Evolutionary conservation across 2,888 invertebrate species (phyloP).

Genomic region (Sinentomon sp.): DNA sequence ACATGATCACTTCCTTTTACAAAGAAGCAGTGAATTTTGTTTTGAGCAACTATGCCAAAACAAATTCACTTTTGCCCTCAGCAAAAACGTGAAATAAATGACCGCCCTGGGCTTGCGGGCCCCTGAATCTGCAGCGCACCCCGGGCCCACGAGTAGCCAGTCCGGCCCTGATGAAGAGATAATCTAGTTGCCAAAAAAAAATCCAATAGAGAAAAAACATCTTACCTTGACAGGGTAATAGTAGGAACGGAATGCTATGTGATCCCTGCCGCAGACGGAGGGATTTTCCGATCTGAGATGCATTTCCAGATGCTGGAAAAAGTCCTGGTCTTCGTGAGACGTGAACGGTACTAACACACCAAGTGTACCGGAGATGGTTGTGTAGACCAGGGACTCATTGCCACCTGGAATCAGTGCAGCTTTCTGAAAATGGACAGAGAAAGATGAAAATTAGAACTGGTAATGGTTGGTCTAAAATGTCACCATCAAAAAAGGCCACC

Average conservation of each 20-base stretch:
- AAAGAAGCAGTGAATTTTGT: no score
- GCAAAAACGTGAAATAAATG: no score
- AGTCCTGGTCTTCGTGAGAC: slow-evolving; percentile 89
- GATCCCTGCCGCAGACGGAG: slow-evolving; percentile 88
- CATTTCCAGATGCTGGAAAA: slow-evolving; percentile 98
- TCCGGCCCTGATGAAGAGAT: no score
- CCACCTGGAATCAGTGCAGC: slow-evolving; percentile 92
- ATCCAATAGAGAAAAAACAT: slow-evolving; percentile 7
- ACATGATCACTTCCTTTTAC: no score
- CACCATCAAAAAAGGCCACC: no score
- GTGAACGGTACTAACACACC: slow-evolving; percentile 84
- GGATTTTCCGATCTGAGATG: slow-evolving; percentile 94
- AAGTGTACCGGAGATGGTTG: slow-evolving; percentile 72
- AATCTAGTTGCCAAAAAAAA: no score
- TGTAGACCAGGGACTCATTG: slow-evolving; percentile 83
- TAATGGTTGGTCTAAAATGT: neutral
- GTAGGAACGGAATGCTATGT: slow-evolving; percentile 83
- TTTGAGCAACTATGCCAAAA: no score
- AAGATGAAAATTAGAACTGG: neutral
- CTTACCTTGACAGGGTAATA: slow-evolving; percentile 84
- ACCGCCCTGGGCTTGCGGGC: no score
- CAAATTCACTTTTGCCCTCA: no score
- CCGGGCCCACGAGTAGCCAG: no score
- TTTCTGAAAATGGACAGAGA: slow-evolving; percentile 26
- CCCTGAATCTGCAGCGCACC: no score